phyloP scores from a whole-genome alignment of 1,140 invertebrate genomes.

The Anastrepha ludens region DNA sequence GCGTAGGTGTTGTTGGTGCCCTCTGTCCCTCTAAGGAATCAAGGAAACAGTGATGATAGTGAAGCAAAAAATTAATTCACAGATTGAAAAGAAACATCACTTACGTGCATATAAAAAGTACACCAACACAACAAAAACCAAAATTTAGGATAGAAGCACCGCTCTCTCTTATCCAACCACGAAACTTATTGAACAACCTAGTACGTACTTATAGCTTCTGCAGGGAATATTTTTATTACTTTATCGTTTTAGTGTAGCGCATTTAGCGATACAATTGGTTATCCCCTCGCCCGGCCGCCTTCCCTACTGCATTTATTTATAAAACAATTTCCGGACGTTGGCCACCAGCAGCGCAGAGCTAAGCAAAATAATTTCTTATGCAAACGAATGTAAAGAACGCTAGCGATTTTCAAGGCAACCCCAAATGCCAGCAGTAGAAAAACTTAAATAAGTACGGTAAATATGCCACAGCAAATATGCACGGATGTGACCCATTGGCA shows the following conservation, averaged over 20 bases:
- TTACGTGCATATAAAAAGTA: too few species aligned
- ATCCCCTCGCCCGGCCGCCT: neutral
- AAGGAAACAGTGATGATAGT: too few species aligned
- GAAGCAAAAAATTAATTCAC: too few species aligned
- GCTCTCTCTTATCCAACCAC: too few species aligned
- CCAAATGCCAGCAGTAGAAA: neutral
- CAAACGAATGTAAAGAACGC: conserved; percentile 21
- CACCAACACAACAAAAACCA: too few species aligned
- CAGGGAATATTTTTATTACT: neutral
- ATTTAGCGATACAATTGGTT: neutral
- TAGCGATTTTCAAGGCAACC: neutral
- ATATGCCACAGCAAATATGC: neutral
- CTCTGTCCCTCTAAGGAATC: too few species aligned
- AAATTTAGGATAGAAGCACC: too few species aligned
- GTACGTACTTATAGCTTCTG: neutral
- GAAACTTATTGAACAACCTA: too few species aligned
- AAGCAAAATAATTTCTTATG: conserved; percentile 41
- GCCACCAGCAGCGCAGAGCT: neutral
- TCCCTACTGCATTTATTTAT: neutral
- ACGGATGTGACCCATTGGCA: neutral
- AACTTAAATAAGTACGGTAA: conserved; percentile 14
- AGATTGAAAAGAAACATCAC: too few species aligned
- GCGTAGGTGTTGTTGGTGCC: too few species aligned
- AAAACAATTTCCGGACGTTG: neutral
- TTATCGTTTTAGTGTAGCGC: conserved; percentile 4